A percentile compares a stretch with the other conserved stretches of the same genome.
Conservation (phyloP, 2,113 vertebrate species). For the Colaptes auratus region DNA sequence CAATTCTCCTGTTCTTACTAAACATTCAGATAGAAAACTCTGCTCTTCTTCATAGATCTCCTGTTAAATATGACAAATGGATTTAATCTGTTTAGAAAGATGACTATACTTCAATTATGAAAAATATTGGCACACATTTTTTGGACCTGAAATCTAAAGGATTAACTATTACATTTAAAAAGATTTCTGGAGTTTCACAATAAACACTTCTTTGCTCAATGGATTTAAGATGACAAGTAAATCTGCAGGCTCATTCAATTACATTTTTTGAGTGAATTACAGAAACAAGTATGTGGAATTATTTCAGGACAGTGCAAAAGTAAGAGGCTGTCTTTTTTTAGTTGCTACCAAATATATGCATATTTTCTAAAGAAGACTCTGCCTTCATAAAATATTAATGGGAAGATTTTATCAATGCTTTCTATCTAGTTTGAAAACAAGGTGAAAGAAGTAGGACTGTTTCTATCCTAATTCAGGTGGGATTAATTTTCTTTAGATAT, state of each 20-base stretch:
- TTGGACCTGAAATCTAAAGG: not conserved
- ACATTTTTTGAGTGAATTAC: not conserved
- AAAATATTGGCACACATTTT: not conserved
- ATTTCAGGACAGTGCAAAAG: not conserved
- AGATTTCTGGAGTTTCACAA: not conserved
- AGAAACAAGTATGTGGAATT: not conserved
- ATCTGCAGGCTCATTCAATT: not conserved
- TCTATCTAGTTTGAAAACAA: not conserved
- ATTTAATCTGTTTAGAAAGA: not conserved
- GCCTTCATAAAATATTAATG: not conserved
- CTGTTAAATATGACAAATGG: not conserved
- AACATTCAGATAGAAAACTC: not conserved
- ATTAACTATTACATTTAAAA: constrained; percentile 8
- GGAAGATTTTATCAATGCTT: not conserved
- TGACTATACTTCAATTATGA: not conserved
- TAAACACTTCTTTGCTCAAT: constrained; percentile 11
- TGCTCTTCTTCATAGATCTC: not conserved
- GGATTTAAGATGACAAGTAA: not conserved
- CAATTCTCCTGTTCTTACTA: not conserved
- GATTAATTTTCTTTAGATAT: not conserved
- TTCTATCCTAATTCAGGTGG: not conserved
- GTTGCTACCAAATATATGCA: not conserved
- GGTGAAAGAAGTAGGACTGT: not conserved
- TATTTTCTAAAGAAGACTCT: not conserved
- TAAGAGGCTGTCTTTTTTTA: not conserved